Evolutionary conservation across 2,888 invertebrate species (phyloP).

Genomic region (Apamea epomidion): DNA sequence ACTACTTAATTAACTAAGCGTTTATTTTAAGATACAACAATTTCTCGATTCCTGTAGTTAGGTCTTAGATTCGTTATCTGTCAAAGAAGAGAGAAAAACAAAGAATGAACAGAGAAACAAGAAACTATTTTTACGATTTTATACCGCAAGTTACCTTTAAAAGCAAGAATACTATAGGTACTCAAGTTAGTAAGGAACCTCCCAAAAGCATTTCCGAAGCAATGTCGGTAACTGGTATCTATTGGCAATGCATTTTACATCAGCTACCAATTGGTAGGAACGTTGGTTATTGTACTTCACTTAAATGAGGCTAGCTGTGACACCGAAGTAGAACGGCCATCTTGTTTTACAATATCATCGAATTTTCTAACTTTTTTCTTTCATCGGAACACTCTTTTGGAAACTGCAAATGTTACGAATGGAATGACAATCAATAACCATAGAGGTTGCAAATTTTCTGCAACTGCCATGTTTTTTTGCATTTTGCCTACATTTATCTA

Average conservation of each 20-base stretch:
- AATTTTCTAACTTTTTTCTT: background rate
- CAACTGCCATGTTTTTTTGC: too few species aligned
- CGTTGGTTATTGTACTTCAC: conserved; percentile 58
- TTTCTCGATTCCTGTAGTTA: too few species aligned
- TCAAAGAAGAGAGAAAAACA: too few species aligned
- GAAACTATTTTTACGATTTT: too few species aligned
- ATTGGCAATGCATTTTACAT: conserved; percentile 66
- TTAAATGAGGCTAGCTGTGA: conserved; percentile 30
- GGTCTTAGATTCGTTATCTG: too few species aligned
- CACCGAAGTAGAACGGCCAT: conserved; percentile 40
- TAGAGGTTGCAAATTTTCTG: too few species aligned
- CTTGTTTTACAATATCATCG: background rate
- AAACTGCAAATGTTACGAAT: background rate
- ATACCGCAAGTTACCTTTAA: background rate
- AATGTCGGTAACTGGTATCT: conserved; percentile 35
- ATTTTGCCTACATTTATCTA: too few species aligned
- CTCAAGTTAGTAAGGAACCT: background rate
- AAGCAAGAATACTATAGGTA: background rate
- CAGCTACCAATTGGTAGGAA: conserved; percentile 57
- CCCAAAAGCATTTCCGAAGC: conserved; percentile 40
- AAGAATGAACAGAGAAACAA: too few species aligned
- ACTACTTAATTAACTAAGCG: too few species aligned
- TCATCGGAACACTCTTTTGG: background rate
- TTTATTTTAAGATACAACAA: too few species aligned
- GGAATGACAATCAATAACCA: background rate